phyloP scores from a whole-genome alignment of 2,113 vertebrate genomes.

The Actenoides hombroni region DNA sequence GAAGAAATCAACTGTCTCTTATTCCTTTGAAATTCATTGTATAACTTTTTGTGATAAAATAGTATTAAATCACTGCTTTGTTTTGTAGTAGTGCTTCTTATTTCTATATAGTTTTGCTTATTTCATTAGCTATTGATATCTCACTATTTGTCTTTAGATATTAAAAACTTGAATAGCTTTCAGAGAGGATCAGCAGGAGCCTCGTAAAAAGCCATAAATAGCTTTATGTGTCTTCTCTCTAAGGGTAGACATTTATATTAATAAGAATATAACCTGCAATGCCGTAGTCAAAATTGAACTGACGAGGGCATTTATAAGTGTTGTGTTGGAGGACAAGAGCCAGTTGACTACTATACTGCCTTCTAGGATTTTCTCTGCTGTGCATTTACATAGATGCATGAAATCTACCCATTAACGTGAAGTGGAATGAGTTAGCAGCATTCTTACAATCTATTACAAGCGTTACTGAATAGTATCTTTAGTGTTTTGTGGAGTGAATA shows the following conservation, averaged over 20 bases:
- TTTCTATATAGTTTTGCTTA: not conserved
- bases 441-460: not conserved
- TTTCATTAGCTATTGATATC: not conserved
- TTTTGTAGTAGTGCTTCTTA: not conserved
- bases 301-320: not conserved
- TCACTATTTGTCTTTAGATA: not conserved
- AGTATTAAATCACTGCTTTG: not conserved
- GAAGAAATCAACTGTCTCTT: not conserved
- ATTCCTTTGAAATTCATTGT: not conserved
- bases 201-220: not conserved
- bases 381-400: not conserved
- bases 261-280: not conserved
- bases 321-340: not conserved
- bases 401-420: not conserved
- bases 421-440: not conserved
- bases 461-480: not conserved
- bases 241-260: not conserved
- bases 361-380: not conserved
- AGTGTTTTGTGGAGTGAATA: not conserved
- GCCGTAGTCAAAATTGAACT: not conserved
- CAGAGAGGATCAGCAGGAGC: not conserved
- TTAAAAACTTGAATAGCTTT: not conserved
- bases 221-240: not conserved
- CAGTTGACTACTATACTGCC: not conserved
- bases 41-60: not conserved